phyloP scores from a whole-genome alignment of 2,888 invertebrate genomes.

The Homarus gammarus region DNA sequence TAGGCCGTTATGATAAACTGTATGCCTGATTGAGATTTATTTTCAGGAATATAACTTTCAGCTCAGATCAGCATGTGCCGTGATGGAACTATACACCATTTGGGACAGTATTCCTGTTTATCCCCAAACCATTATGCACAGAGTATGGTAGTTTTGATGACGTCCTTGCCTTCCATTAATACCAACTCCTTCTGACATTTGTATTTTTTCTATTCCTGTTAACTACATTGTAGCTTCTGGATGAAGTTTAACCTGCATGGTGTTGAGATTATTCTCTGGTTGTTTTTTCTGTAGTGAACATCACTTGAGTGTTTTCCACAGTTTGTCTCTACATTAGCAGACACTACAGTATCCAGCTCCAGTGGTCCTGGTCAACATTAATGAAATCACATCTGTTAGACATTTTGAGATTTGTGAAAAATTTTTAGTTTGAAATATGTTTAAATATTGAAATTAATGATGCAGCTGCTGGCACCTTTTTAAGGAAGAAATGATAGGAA shows the following conservation, averaged over 20 bases:
- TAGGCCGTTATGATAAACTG: not conserved
- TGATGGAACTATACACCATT: not conserved
- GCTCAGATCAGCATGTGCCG: not conserved
- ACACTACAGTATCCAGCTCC: not conserved
- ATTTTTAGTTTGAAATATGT: not conserved
- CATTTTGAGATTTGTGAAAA: not conserved
- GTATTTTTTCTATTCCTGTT: not conserved
- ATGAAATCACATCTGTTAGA: not conserved
- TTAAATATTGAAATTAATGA: too few relatives aligned
- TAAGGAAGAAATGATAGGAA: too few relatives aligned
- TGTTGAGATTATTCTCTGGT: not conserved
- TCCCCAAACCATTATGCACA: not conserved
- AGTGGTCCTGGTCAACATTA: not conserved
- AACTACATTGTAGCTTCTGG: not conserved
- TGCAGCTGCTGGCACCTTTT: too few relatives aligned
- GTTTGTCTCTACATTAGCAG: not conserved
- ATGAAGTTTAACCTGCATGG: conserved; percentile 25
- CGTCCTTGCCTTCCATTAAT: not conserved
- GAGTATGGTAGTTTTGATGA: not conserved
- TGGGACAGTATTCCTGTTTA: not conserved
- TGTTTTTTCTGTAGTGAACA: not conserved
- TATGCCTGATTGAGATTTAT: not conserved
- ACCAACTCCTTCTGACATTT: not conserved
- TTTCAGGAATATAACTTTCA: not conserved
- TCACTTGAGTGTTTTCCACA: not conserved